Conservation (phyloP, 2,888 invertebrate genomes). For the Folsomia candida region DNA sequence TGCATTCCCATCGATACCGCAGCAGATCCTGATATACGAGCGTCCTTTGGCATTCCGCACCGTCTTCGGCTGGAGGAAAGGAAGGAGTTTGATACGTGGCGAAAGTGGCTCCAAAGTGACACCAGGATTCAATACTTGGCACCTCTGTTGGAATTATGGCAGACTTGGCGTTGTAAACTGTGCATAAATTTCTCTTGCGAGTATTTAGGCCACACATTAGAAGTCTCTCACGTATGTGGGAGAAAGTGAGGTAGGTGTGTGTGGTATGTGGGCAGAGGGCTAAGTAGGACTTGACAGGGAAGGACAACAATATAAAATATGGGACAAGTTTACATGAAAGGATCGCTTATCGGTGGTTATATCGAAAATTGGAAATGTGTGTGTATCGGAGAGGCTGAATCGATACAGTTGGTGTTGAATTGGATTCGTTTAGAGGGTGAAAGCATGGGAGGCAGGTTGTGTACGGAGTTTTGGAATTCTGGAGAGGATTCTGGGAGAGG, state of each 20-base stretch:
- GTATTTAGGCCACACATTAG: conserved; percentile 14
- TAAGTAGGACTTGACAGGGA: not conserved
- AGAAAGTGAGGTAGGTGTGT: not conserved
- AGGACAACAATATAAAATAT: conserved; percentile 8
- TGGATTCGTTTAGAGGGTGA: not conserved
- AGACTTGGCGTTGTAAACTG: not conserved
- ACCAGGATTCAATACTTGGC: conserved; percentile 13
- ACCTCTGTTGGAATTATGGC: not conserved
- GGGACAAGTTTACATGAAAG: not conserved
- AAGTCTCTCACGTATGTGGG: not conserved
- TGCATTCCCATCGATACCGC: no score
- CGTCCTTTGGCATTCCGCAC: not conserved
- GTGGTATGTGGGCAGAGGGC: not conserved
- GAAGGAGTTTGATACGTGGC: no score
- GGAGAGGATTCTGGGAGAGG: not conserved
- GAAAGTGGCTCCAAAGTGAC: conserved; percentile 6
- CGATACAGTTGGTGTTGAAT: not conserved
- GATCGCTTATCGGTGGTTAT: not conserved
- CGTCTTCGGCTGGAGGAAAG: not conserved
- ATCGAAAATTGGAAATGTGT: conserved; percentile 3
- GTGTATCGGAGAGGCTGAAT: not conserved
- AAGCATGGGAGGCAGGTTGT: not conserved
- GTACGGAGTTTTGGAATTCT: not conserved
- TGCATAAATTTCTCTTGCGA: not conserved
- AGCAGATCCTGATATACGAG: no score